A percentile compares a stretch with the other conserved stretches of the same genome.
phyloP scores from a whole-genome alignment of 2,113 vertebrate genomes.

The Alaudala cheleensis region DNA sequence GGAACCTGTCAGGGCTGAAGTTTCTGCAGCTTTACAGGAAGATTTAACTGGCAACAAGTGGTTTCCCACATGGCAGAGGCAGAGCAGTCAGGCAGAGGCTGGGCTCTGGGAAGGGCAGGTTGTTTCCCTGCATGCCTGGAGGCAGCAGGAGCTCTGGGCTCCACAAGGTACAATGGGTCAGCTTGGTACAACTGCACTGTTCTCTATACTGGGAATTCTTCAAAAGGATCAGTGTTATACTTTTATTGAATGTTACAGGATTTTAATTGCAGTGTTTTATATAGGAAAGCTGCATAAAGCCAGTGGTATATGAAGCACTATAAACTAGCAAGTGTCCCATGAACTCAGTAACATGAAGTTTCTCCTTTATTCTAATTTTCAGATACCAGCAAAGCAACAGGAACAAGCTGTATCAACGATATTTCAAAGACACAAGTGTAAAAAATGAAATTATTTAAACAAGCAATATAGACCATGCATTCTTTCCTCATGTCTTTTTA shows the following conservation, averaged over 20 bases:
- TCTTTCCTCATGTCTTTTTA: background rate
- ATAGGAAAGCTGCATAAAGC: background rate
- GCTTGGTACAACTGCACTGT: background rate
- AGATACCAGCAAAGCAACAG: background rate
- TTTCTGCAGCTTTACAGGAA: background rate
- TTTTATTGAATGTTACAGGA: background rate
- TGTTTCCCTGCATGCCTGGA: background rate
- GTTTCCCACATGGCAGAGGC: background rate
- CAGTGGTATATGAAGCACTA: background rate
- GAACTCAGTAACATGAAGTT: background rate
- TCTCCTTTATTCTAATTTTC: background rate
- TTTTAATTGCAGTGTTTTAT: background rate
- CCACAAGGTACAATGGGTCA: background rate
- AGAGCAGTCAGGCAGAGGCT: background rate
- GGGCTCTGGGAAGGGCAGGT: background rate
- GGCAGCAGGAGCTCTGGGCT: background rate
- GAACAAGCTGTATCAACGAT: background rate
- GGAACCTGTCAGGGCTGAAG: background rate
- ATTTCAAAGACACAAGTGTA: background rate
- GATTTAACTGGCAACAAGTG: conserved; percentile 17
- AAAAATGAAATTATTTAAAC: background rate
- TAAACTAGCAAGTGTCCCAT: background rate
- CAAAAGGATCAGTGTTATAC: background rate
- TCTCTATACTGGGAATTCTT: background rate
- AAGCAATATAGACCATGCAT: background rate